Base-by-base conservation (phyloP, 2,888 invertebrate genomes). In the Meganola albula region DNA sequence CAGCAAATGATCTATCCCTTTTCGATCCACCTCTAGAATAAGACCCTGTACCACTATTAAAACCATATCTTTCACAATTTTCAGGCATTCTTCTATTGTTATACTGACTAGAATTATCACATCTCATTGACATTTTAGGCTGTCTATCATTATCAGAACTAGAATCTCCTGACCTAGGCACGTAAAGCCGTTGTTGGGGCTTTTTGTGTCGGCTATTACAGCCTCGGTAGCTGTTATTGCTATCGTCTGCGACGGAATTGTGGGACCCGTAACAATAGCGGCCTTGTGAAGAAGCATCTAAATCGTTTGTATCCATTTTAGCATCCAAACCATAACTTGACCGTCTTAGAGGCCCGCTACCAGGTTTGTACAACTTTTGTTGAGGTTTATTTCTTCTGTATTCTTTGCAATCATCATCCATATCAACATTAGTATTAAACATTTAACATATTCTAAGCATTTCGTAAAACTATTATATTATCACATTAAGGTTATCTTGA, bases 311-410 rank as follows among this genome's bases (percentile, higher is more conserved):
- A 48, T 90, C 89, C 67, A 87, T 87, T 69, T 89, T 84, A 42
- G 63, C 86, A 48, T 90, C 90, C 40, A 82, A 69, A 64, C 83
- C 85, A 74, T 87, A 87, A 55, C 88, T 89, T 46, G 91, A 89
- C 74, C 92, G 90, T 63, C 90, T 87, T 48, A 93, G 76, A 46
- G 91, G 91, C 46, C 93, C 93, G 85, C 92, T 92, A 54, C 93
- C 93, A 66, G 93, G 93, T 69, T 89, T 90, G 62, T 93, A 93
- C 44, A 92, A 82, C 74, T 89, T 88, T 76, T 91, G 90, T 63
- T 90, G 90, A 58, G 91, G 91, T 77, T 90, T 91, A 69, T 88
- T 89, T 73, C 87, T 88, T 84, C 78, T 87, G 54, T 80, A 87
- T 52, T 88, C 87, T 69, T 83, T 88, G 64, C 61, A 86, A 58